A percentile compares a stretch with the other conserved stretches of the same genome.
Evolutionary conservation across 2,797 vertebrate genomes (phyloP).

Genomic region (Chrysocyon brachyurus): DNA sequence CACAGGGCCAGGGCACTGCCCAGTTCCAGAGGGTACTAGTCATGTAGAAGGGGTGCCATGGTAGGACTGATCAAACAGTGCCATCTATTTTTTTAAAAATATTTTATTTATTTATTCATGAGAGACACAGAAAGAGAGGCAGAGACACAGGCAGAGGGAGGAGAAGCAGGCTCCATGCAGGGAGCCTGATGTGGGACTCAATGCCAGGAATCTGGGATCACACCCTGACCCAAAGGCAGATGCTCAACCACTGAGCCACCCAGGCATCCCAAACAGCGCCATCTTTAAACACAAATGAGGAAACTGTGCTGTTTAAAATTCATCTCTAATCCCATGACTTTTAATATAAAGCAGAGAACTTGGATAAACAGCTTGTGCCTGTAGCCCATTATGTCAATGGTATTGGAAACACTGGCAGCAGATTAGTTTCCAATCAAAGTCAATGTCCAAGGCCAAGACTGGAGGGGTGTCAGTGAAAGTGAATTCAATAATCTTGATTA

Average conservation of each 20-base stretch:
- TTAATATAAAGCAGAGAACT: constrained; percentile 53
- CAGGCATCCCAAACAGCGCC: no score
- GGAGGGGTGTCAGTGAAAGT: background rate
- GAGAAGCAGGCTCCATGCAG: no score
- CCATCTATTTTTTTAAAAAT: background rate
- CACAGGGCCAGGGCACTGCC: background rate
- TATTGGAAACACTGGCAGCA: constrained; percentile 22
- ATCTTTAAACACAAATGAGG: background rate
- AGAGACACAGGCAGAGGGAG: no score
- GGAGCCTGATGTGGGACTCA: no score
- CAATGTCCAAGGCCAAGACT: background rate
- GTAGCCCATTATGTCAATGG: background rate
- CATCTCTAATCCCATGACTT: background rate
- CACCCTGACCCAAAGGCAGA: no score
- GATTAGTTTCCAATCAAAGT: constrained; percentile 49
- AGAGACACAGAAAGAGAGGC: no score
- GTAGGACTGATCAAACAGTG: background rate
- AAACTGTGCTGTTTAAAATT: background rate
- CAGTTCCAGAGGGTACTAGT: background rate
- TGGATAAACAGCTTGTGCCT: background rate
- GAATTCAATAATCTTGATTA: background rate
- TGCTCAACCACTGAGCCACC: no score
- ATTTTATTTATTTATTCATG: no score
- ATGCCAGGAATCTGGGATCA: no score
- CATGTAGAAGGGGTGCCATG: background rate